Percentiles rank a stretch among this genome's conserved stretches.
phyloP scores from a whole-genome alignment of 2,888 invertebrate species.

The Druceiella hillmani region DNA sequence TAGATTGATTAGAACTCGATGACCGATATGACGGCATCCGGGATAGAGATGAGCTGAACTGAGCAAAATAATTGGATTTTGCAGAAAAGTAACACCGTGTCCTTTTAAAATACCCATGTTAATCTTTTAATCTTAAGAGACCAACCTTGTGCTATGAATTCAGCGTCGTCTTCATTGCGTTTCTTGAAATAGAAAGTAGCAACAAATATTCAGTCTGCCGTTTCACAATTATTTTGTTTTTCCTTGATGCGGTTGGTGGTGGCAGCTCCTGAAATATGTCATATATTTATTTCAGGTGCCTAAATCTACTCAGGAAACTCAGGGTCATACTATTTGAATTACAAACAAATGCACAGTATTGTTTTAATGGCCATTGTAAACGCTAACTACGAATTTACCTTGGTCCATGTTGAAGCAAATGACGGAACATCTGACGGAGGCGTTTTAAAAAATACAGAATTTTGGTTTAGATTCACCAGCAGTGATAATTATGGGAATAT shows the following conservation, averaged over 20 bases:
- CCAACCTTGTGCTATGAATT: slow-evolving; percentile 1
- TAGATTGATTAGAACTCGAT: not conserved
- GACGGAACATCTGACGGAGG: not conserved
- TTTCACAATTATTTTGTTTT: not conserved
- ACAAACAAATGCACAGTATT: not conserved
- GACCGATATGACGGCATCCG: not conserved
- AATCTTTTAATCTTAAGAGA: not conserved
- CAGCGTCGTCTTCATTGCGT: slow-evolving; percentile 1
- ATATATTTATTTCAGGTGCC: not conserved
- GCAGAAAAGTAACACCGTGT: slow-evolving; percentile 1
- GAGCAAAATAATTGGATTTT: not conserved
- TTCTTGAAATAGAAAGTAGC: not conserved
- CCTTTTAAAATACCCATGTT: not conserved
- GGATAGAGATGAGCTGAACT: not conserved
- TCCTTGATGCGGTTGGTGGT: slow-evolving; percentile 1
- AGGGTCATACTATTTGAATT: not conserved
- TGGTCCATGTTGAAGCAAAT: not conserved
- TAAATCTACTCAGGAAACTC: not conserved
- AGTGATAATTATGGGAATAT: not conserved
- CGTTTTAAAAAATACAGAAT: not conserved
- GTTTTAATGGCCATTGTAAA: slow-evolving; percentile 1
- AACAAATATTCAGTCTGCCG: not conserved
- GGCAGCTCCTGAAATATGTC: slow-evolving; percentile 1
- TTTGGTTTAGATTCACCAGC: slow-evolving; percentile 1
- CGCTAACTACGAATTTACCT: not conserved